Evolutionary conservation across 2,888 invertebrate species (phyloP).

Genomic region (Campopleginae sp.): DNA sequence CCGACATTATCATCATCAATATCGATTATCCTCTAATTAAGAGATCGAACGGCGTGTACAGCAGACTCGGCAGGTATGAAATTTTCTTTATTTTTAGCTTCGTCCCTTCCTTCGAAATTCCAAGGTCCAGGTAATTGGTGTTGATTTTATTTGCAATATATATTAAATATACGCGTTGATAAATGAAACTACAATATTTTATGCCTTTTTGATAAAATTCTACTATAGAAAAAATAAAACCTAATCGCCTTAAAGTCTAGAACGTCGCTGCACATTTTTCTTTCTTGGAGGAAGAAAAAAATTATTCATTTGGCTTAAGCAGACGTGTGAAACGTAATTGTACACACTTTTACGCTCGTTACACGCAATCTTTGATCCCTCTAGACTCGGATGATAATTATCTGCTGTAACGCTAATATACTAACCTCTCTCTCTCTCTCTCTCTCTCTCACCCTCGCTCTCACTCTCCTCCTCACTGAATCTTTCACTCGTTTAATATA

Average conservation of each 20-base stretch:
- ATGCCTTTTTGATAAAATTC: constrained; percentile 37
- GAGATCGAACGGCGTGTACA: constrained; percentile 62
- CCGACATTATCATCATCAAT: constrained; percentile 28
- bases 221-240: constrained; percentile 25
- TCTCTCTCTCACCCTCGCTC: neutral
- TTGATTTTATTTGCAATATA: constrained; percentile 3
- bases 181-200: constrained; percentile 37
- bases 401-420: constrained; percentile 44
- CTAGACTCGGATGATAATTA: constrained; percentile 52
- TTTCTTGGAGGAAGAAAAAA: constrained; percentile 35
- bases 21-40: constrained; percentile 43
- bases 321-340: constrained; percentile 34
- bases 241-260: constrained; percentile 42
- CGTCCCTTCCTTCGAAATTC: constrained; percentile 21
- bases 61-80: constrained; percentile 50
- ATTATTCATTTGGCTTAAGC: constrained; percentile 65
- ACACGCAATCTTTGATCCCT: constrained; percentile 52
- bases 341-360: constrained; percentile 19
- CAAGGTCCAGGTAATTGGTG: neutral
- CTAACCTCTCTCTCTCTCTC: constrained; percentile 24
- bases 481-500: constrained; percentile 45
- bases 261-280: constrained; percentile 11
- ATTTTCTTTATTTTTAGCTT: constrained; percentile 46
- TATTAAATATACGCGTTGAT: constrained; percentile 43
- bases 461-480: constrained; percentile 7